Evolutionary conservation across 2,797 vertebrate genomes (phyloP).

Genomic region (Atherinosoma microstoma): DNA sequence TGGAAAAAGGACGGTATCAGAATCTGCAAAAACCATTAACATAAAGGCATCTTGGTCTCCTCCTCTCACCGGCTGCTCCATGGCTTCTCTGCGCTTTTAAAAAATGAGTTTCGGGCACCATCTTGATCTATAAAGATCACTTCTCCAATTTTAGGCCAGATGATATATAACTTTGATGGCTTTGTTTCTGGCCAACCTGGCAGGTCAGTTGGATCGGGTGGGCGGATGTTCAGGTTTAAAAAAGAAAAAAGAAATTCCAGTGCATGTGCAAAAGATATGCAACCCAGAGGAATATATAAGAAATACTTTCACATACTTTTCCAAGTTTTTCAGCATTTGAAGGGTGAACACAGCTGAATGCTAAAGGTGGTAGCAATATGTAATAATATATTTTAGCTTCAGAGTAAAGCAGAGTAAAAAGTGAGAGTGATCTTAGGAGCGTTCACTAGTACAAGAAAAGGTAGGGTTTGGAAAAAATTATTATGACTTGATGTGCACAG

Average conservation of each 20-base stretch:
- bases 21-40: slow-evolving; percentile 83
- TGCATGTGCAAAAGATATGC: neutral
- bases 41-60: slow-evolving; percentile 65
- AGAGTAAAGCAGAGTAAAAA: neutral
- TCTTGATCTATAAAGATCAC: slow-evolving; percentile 64
- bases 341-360: neutral
- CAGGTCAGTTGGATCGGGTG: slow-evolving; percentile 13
- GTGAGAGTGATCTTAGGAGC: neutral
- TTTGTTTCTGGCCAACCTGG: slow-evolving; percentile 39
- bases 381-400: neutral
- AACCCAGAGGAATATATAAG: neutral
- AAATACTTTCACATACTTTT: neutral
- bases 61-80: slow-evolving; percentile 50
- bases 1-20: slow-evolving; percentile 70
- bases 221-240: slow-evolving; percentile 13
- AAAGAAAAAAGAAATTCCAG: neutral
- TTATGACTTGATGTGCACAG: neutral
- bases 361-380: neutral
- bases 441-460: neutral
- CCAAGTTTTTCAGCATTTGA: neutral
- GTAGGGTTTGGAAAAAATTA: neutral
- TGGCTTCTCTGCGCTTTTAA: slow-evolving; percentile 42
- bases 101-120: slow-evolving; percentile 46
- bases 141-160: slow-evolving; percentile 67
- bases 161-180: slow-evolving; percentile 66